Conservation (phyloP, 2,113 vertebrate genomes). For the Sclerurus mexicanus region DNA sequence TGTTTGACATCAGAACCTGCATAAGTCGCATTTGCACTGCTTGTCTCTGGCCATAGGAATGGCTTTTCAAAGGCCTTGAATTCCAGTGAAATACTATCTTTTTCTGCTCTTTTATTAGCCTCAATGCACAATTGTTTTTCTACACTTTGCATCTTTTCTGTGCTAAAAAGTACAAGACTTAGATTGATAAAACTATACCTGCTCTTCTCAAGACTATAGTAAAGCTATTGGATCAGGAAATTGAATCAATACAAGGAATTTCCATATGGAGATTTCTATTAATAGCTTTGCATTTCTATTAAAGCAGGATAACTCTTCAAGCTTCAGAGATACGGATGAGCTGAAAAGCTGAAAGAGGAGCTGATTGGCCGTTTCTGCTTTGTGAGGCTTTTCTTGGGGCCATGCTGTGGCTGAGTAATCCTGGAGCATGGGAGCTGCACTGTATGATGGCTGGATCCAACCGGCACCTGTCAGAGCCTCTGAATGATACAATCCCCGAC, state of each 20-base stretch:
- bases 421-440: not conserved
- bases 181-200: not conserved
- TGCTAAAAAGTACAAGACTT: not conserved
- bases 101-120: not conserved
- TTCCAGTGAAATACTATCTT: not conserved
- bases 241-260: not conserved
- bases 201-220: not conserved
- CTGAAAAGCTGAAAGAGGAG: not conserved
- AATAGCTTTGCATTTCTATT: not conserved
- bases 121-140: not conserved
- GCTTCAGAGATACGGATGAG: not conserved
- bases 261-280: not conserved
- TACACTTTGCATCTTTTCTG: not conserved
- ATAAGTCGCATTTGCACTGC: not conserved
- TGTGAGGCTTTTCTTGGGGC: not conserved
- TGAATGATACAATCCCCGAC: not conserved
- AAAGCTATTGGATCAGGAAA: not conserved
- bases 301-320: not conserved
- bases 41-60: not conserved
- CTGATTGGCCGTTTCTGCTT: not conserved
- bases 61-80: not conserved
- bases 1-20: not conserved
- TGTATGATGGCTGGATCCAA: not conserved
- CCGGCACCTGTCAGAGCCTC: not conserved
- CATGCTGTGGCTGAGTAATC: not conserved